These are phyloP conservation scores for Amphipoea lucens DNA, from an alignment of 2,888 invertebrate species.

Conservation along the genomic window DNA sequence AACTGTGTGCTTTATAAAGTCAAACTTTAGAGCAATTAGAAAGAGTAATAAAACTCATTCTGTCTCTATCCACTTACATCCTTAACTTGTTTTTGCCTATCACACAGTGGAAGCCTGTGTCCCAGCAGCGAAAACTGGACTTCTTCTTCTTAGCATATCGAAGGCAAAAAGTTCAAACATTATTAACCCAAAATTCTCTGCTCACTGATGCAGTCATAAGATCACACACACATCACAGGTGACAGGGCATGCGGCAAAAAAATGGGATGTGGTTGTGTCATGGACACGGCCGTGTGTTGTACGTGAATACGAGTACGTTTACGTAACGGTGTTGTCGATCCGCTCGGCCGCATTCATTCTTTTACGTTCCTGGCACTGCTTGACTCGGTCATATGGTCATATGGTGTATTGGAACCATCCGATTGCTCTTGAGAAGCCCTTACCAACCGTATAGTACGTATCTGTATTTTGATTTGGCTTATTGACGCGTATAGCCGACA, in stretches of 20 bases:
- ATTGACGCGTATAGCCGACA: too few species aligned
- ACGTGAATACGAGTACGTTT: too few species aligned
- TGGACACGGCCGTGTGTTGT: too few species aligned
- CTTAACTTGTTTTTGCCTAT: background rate
- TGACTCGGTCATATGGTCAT: too few species aligned
- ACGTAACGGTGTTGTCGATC: too few species aligned
- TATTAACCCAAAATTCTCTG: background rate
- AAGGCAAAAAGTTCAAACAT: background rate
- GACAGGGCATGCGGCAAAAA: background rate
- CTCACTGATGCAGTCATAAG: background rate
- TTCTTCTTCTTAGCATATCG: background rate
- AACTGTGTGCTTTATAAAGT: background rate
- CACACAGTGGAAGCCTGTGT: background rate
- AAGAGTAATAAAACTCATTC: background rate
- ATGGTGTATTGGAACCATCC: too few species aligned
- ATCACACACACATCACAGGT: background rate
- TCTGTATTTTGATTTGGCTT: too few species aligned
- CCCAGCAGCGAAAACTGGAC: background rate
- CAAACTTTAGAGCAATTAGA: background rate
- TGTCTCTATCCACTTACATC: background rate
- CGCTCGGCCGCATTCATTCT: too few species aligned
- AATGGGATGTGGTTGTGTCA: too few species aligned
- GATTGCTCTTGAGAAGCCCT: too few species aligned
- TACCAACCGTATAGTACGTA: too few species aligned
- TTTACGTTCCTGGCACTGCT: too few species aligned